phyloP scores from a whole-genome alignment of 1,140 invertebrate species.

The Ericerus pela region DNA sequence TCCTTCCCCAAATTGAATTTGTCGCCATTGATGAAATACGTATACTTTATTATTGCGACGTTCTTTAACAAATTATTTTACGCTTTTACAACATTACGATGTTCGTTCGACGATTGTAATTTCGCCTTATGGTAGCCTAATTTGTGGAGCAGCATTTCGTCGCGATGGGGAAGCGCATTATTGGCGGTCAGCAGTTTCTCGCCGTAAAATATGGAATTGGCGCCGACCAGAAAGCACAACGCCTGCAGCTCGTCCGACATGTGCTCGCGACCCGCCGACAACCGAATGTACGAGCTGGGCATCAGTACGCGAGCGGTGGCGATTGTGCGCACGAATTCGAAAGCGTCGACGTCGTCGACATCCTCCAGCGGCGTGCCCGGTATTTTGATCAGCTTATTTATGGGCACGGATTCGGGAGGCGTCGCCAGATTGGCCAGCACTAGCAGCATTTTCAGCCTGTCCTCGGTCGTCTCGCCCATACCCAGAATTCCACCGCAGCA shows the following conservation, averaged over 20 bases:
- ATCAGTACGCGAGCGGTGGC: conserved; percentile 22
- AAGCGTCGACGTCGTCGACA: conserved; percentile 16
- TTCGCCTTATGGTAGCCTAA: conserved; percentile 13
- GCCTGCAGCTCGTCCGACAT: conserved; percentile 21
- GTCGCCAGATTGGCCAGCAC: conserved; percentile 16
- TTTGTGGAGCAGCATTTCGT: conserved; percentile 13
- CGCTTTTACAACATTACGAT: too few species aligned
- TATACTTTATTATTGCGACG: too few species aligned
- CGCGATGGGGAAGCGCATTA: conserved; percentile 6
- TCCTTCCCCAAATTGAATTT: too few species aligned
- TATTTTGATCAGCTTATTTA: conserved; percentile 20
- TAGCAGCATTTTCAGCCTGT: conserved; percentile 16
- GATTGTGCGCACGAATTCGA: conserved; percentile 21
- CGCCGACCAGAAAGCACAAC: conserved; percentile 22
- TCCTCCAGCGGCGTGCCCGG: conserved; percentile 22
- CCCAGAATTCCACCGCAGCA: conserved; percentile 23
- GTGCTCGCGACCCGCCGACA: conserved; percentile 22
- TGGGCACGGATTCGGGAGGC: conserved; percentile 21
- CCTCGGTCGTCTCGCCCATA: conserved; percentile 19
- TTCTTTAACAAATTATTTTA: too few species aligned
- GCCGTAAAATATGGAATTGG: conserved; percentile 24
- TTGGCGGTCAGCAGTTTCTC: conserved; percentile 20
- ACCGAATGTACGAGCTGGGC: conserved; percentile 21
- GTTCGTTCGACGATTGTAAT: too few species aligned
- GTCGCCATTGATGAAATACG: too few species aligned